Conservation (phyloP, 2,797 vertebrate species). For the Otolemur crassicaudatus region DNA sequence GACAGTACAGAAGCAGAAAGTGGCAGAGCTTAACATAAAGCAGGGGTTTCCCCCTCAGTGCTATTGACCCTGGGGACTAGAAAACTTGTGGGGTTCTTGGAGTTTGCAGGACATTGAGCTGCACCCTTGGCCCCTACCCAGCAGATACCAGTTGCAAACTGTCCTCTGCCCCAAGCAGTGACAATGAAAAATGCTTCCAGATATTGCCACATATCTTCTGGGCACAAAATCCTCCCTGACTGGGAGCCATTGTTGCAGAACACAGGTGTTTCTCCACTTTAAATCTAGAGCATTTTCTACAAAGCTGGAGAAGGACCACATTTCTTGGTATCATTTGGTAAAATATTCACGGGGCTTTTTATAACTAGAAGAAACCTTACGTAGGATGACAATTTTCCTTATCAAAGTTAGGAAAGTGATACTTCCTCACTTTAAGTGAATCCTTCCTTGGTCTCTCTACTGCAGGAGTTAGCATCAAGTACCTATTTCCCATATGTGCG, state of each 20-base stretch:
- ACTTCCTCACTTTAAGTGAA: neutral
- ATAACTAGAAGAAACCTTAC: neutral
- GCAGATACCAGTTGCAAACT: neutral
- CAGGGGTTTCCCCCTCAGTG: neutral
- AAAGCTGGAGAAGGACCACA: neutral
- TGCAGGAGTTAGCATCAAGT: neutral
- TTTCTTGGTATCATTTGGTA: neutral
- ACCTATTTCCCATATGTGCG: neutral
- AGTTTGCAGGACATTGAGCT: neutral
- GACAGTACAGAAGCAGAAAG: neutral
- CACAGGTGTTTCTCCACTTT: neutral
- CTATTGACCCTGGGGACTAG: neutral
- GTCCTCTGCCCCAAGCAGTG: neutral
- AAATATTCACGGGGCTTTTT: neutral
- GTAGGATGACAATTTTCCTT: neutral
- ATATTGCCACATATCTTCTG: neutral
- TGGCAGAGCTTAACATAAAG: neutral
- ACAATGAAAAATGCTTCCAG: neutral
- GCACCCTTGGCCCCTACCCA: neutral
- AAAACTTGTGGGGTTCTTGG: neutral
- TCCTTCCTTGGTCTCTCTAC: neutral
- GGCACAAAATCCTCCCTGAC: neutral
- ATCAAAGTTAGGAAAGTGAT: neutral
- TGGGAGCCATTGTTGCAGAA: neutral
- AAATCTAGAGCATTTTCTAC: neutral